These are phyloP conservation scores for Pseudobourletiella spinata DNA, from an alignment of 1,140 invertebrate genomes.

Conservation along the genomic window DNA sequence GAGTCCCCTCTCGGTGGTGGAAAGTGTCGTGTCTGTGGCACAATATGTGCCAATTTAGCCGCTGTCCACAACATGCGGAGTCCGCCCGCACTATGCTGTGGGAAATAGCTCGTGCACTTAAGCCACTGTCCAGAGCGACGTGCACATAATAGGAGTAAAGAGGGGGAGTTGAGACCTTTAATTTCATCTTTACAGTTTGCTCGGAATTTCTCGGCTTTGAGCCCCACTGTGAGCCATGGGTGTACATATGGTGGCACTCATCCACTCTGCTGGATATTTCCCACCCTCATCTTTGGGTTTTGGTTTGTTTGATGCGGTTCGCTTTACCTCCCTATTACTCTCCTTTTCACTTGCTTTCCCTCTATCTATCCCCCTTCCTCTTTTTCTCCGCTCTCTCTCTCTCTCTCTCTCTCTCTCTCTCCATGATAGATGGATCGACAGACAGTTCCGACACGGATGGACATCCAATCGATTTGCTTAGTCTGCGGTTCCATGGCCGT, in stretches of 20 bases:
- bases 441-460: slow-evolving; percentile 3
- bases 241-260: too few relatives aligned
- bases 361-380: not conserved
- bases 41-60: too few relatives aligned
- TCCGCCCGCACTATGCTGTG: too few relatives aligned
- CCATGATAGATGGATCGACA: not conserved
- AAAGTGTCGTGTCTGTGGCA: too few relatives aligned
- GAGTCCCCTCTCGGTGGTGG: too few relatives aligned
- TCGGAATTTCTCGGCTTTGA: not conserved
- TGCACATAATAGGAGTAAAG: not conserved
- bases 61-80: too few relatives aligned
- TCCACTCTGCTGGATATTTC: not conserved
- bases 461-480: slow-evolving; percentile 8
- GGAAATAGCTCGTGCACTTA: too few relatives aligned
- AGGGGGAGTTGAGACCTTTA: not conserved
- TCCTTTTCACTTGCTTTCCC: not conserved
- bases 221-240: too few relatives aligned
- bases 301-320: slow-evolving; percentile 9
- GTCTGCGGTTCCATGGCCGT: slow-evolving; percentile 1
- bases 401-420: not conserved
- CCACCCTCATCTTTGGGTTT: not conserved
- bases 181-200: not conserved
- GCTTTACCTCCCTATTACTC: not conserved
- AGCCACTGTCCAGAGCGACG: too few relatives aligned
- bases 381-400: not conserved